A percentile compares a stretch with the other conserved stretches of the same genome.
Evolutionary conservation across 2,888 invertebrate genomes (phyloP).

Genomic region (Parnassius glacialis): DNA sequence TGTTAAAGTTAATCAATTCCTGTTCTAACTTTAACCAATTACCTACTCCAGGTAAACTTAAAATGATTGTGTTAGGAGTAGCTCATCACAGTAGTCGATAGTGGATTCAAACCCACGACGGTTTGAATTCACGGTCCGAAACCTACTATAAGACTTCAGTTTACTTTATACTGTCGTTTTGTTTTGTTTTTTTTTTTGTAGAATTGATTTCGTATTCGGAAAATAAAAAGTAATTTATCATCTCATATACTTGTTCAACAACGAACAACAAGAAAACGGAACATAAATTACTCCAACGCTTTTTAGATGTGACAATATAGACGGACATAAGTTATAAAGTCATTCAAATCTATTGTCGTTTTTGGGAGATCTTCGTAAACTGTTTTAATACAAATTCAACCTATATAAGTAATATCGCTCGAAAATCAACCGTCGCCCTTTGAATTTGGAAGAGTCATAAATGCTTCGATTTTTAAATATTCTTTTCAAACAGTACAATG

Average conservation of each 20-base stretch:
- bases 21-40: too few species aligned
- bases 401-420: slow-evolving; percentile 26
- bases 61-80: too few species aligned
- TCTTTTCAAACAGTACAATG: slow-evolving; percentile 50
- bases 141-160: too few species aligned
- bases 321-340: slow-evolving; percentile 68
- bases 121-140: too few species aligned
- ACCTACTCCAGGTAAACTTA: too few species aligned
- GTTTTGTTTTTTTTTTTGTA: too few species aligned
- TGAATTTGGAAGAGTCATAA: slow-evolving; percentile 30
- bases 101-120: too few species aligned
- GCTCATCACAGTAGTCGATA: too few species aligned
- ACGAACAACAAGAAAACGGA: slow-evolving; percentile 54
- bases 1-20: too few species aligned
- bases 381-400: slow-evolving; percentile 39
- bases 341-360: slow-evolving; percentile 77
- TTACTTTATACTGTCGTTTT: too few species aligned
- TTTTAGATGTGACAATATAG: slow-evolving; percentile 51
- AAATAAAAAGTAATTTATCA: background rate
- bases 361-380: slow-evolving; percentile 50
- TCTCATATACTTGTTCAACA: background rate
- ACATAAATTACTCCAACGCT: slow-evolving; percentile 63
- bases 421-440: slow-evolving; percentile 37
- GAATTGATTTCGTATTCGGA: background rate
- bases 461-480: slow-evolving; percentile 26